Evolutionary conservation across 2,797 vertebrate species (phyloP).

Genomic region (Phylloscopus collybita): DNA sequence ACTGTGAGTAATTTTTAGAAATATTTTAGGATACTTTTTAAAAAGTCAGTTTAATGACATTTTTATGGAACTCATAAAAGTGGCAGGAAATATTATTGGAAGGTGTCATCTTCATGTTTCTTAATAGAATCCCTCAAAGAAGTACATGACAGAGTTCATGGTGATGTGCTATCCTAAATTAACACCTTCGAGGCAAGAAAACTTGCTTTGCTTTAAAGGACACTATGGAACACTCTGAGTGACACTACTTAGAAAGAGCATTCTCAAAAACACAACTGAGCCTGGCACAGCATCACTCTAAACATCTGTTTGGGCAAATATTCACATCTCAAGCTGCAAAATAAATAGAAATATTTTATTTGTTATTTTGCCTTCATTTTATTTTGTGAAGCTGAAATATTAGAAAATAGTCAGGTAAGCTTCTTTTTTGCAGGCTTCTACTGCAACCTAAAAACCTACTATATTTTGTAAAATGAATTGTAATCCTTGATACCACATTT

Average conservation of each 20-base stretch:
- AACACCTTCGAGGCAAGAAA: neutral
- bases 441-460: neutral
- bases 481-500: neutral
- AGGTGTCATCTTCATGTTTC: neutral
- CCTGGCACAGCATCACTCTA: neutral
- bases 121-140: neutral
- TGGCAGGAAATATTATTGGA: neutral
- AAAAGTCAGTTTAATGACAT: neutral
- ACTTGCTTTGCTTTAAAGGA: neutral
- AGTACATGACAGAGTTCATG: neutral
- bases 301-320: neutral
- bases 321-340: neutral
- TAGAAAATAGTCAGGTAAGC: neutral
- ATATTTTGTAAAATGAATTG: neutral
- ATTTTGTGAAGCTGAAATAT: slow-evolving; percentile 18
- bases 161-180: neutral
- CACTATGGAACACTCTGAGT: neutral
- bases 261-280: neutral
- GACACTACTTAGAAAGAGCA: neutral
- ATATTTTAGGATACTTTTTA: neutral
- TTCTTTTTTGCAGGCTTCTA: neutral
- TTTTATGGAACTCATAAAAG: neutral
- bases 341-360: slow-evolving; percentile 8
- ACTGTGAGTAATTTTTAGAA: neutral
- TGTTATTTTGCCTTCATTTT: slow-evolving; percentile 22